Evolutionary conservation across 2,797 vertebrate species (phyloP).

Genomic region (Eospalax fontanierii): DNA sequence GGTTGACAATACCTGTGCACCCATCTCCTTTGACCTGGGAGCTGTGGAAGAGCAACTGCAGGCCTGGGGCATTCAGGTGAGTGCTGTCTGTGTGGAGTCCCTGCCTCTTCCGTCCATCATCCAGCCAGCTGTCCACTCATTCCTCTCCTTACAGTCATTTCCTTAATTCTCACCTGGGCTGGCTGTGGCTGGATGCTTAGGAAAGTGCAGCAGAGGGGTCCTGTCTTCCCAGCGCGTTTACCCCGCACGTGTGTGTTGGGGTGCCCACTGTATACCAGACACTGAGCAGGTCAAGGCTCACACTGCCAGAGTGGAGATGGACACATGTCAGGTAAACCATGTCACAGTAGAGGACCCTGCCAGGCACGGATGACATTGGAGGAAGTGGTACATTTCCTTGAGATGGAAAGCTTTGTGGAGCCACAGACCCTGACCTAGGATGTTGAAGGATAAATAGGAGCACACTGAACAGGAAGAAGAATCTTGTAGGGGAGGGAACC

Average conservation of each 20-base stretch:
- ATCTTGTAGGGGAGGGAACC: neutral
- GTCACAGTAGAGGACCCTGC: fast-evolving
- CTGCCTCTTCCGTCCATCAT: neutral
- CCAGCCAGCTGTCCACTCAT: fast-evolving
- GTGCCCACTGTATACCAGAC: neutral
- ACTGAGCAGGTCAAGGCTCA: neutral
- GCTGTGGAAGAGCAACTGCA: slow-evolving; percentile 85
- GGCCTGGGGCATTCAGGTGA: slow-evolving; percentile 89
- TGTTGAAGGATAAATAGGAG: neutral
- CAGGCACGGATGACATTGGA: neutral
- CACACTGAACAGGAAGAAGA: neutral
- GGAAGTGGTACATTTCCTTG: neutral
- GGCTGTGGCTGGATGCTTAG: neutral
- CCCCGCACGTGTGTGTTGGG: neutral
- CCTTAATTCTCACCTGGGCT: neutral
- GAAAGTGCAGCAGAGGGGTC: neutral
- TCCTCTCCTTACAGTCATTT: neutral
- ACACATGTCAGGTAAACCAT: fast-evolving
- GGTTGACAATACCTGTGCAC: slow-evolving; percentile 82
- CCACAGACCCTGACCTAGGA: neutral
- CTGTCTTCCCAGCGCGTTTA: neutral
- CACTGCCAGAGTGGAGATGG: neutral
- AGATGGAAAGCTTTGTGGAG: neutral
- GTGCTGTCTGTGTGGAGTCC: neutral
- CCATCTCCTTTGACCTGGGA: slow-evolving; percentile 84